Conservation (phyloP, 2,113 vertebrate species). For the Bambusicola thoracicus region DNA sequence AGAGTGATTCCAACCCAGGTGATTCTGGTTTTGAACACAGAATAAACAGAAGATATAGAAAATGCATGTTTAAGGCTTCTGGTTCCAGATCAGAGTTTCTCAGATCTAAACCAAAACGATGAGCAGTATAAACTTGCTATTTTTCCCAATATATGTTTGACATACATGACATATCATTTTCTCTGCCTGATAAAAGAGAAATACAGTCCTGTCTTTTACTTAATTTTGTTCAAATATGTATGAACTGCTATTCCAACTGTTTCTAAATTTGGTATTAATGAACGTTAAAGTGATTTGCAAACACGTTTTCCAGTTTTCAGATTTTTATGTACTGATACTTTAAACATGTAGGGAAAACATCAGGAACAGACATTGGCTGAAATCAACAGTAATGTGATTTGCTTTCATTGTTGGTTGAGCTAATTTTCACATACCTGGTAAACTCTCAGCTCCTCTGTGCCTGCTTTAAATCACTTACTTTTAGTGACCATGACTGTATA, state of each 20-base stretch:
- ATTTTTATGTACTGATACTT: not conserved
- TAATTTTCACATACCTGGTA: accelerated
- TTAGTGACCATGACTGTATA: not conserved
- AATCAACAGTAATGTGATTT: not conserved
- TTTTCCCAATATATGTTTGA: not conserved
- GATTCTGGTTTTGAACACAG: not conserved
- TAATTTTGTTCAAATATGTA: not conserved
- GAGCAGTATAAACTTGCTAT: not conserved
- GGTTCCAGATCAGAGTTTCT: not conserved
- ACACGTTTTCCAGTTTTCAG: not conserved
- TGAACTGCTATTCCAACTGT: not conserved
- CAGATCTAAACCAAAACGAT: not conserved
- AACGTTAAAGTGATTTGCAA: not conserved
- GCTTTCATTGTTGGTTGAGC: not conserved
- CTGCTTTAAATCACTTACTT: not conserved
- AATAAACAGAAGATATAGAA: not conserved
- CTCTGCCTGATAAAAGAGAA: not conserved
- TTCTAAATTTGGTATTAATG: not conserved
- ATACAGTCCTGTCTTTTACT: not conserved
- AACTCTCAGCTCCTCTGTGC: not conserved
- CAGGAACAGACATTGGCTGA: not conserved
- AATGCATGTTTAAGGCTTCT: not conserved
- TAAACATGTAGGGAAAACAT: not conserved
- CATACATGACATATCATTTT: not conserved
- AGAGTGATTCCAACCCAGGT: not conserved